Evolutionary conservation across 2,113 vertebrate genomes (phyloP), one percentile per base, ranked within the genome.

Genomic region (Pholis gunnellus): DNA sequence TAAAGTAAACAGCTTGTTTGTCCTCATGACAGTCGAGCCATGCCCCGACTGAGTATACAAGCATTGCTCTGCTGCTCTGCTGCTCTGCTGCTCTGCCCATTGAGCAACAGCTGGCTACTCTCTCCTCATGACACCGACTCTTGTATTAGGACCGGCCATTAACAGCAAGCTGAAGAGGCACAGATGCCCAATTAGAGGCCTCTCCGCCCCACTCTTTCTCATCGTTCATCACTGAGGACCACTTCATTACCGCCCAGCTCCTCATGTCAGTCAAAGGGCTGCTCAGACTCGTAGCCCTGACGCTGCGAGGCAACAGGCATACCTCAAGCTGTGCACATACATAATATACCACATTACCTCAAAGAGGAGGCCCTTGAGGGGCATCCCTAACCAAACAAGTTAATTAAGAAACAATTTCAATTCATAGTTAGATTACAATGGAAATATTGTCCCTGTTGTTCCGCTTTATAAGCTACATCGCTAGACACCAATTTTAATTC

Each of bases 181-280:
- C 65, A 38, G 67, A 72, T 72, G 57, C 48, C 73, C 81, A 88
- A 90, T 92, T 85, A 90, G 67, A 82, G 50, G 29, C 57, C 83
- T 81, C 81, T 75, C 68, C 2, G 15, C 65, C 57, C 66, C 52
- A 63, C 60, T 89, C 61, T 63, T 63, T 61, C 54, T 48, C 83
- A 77, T 44, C 42, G 25, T 60, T 87, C 57, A 79, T 38, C 66
- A 79, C 40, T 60, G 36, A 87, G 69, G 85, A 88, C 77, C 78
- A 83, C 89, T 92, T 90, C 76, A 92, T 91, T 91, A 90, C 63
- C 67, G 72, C 67, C 52, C 38, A 25, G 79, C 79, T 79, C 65
- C 59, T 85, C 54, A 0, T 66, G 72, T 88, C 85, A 75, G 57
- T 83, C 79, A 78, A 14, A 63, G 20, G 31, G 40, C 63, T 56